These are phyloP conservation scores for Eulithis testata DNA, from an alignment of 2,888 invertebrate species.

Conservation along the genomic window DNA sequence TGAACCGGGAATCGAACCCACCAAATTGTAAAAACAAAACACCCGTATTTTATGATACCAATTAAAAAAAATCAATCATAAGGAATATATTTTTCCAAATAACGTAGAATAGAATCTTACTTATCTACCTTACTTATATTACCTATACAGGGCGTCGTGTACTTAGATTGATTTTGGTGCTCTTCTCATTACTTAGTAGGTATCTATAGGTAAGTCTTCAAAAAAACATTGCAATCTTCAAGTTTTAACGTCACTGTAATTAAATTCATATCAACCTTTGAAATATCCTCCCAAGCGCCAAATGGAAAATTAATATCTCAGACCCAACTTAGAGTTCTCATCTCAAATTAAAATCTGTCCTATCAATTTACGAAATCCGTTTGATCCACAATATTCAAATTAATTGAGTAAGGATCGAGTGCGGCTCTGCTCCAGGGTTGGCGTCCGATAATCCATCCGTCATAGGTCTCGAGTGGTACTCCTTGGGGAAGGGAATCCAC, in stretches of 20 bases:
- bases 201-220: too few relatives aligned
- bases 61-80: too few relatives aligned
- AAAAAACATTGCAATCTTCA: background rate
- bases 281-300: background rate
- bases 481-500: slow-evolving; percentile 20
- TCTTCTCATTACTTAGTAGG: too few relatives aligned
- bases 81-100: too few relatives aligned
- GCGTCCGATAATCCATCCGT: slow-evolving; percentile 38
- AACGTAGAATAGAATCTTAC: too few relatives aligned
- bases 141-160: too few relatives aligned
- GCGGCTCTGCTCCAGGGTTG: slow-evolving; percentile 28
- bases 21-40: too few relatives aligned
- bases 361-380: slow-evolving; percentile 29
- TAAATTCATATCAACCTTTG: slow-evolving; percentile 1
- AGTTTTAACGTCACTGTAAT: slow-evolving; percentile 1
- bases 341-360: slow-evolving; percentile 27
- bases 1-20: too few relatives aligned
- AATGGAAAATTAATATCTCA: slow-evolving; percentile 2
- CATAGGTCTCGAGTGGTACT: slow-evolving; percentile 31
- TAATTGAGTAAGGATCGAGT: slow-evolving; percentile 38
- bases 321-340: slow-evolving; percentile 6
- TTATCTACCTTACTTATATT: too few relatives aligned
- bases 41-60: too few relatives aligned
- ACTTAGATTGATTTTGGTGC: too few relatives aligned
- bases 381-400: slow-evolving; percentile 34